These are phyloP conservation scores for Cranoglanis bouderius DNA, from an alignment of 2,113 vertebrate genomes.

Conservation along the genomic window DNA sequence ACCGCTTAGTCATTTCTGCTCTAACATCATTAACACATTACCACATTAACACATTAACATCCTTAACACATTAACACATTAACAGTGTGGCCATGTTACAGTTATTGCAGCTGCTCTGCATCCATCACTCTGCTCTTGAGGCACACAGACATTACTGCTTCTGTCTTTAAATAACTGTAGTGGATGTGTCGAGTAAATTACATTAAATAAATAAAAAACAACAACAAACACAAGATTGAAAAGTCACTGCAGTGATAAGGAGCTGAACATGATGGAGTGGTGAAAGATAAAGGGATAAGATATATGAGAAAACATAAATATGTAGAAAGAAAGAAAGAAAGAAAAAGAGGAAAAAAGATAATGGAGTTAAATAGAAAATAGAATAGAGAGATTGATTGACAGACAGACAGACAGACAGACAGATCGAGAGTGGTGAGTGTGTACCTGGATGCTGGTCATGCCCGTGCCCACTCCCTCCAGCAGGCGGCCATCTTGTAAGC, in stretches of 20 bases:
- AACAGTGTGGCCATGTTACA: background rate
- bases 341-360: background rate
- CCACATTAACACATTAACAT: too few relatives aligned
- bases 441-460: slow-evolving; percentile 87
- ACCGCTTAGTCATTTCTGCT: background rate
- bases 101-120: too few relatives aligned
- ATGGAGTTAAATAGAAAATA: too few relatives aligned
- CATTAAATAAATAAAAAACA: background rate
- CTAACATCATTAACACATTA: background rate
- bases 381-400: background rate
- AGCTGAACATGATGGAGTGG: background rate
- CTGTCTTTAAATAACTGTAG: background rate
- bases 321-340: background rate
- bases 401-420: slow-evolving; percentile 55
- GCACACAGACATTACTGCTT: background rate
- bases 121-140: background rate
- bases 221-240: background rate
- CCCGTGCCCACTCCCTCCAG: slow-evolving; percentile 85
- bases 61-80: background rate
- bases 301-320: background rate
- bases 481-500: slow-evolving; percentile 79
- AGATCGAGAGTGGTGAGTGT: background rate
- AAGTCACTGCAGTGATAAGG: background rate
- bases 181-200: background rate
- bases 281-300: background rate